Percentiles rank a stretch among this genome's conserved stretches.
Evolutionary conservation across 2,888 invertebrate species (phyloP).

Genomic region (Cryptocephalus primarius): DNA sequence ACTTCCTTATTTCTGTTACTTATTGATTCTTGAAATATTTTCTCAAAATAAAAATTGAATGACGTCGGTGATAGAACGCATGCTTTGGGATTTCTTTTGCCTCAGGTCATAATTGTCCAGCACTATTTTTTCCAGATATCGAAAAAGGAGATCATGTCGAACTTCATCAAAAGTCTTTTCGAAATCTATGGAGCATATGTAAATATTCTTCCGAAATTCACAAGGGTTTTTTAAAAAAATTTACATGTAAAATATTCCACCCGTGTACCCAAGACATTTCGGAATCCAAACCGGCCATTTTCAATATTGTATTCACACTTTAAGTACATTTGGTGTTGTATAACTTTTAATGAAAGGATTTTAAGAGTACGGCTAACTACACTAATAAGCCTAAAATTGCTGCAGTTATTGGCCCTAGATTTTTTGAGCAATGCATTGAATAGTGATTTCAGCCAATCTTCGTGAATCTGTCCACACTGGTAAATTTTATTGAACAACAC

Average conservation of each 20-base stretch:
- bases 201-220: not conserved
- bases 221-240: not conserved
- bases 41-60: not conserved
- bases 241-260: not conserved
- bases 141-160: not conserved
- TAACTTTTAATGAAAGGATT: not conserved
- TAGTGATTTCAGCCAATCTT: too few species aligned
- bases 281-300: not conserved
- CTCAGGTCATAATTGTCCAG: too few species aligned
- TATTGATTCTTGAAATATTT: not conserved
- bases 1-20: not conserved
- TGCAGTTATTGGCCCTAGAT: too few species aligned
- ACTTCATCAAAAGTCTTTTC: not conserved
- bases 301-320: not conserved
- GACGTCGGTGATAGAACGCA: not conserved
- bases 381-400: too few species aligned
- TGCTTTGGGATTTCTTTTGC: too few species aligned
- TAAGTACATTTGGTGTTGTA: not conserved
- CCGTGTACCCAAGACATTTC: not conserved
- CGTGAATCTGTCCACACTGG: not conserved
- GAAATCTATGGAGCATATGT: slow-evolving; percentile 1
- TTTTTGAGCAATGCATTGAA: too few species aligned
- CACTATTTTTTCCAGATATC: not conserved
- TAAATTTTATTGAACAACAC: too few species aligned
- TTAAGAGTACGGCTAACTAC: not conserved